Conservation (phyloP, 2,888 invertebrate genomes). For the Lycaena phlaeas region DNA sequence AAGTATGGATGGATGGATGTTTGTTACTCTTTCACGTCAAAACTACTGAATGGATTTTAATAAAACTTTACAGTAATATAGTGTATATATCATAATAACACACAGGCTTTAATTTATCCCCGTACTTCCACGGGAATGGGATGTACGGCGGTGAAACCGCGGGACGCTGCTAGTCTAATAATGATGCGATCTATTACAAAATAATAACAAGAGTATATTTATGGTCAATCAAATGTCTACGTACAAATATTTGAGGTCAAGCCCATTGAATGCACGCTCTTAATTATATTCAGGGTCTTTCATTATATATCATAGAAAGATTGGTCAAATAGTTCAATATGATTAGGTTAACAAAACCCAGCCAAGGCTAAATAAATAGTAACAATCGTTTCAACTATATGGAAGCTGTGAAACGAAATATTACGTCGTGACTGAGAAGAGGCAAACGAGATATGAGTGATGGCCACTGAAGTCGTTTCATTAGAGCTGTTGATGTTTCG, state of each 20-base stretch:
- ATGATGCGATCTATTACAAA: too few species aligned
- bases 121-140: too few species aligned
- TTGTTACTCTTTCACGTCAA: too few species aligned
- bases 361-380: slow-evolving; percentile 29
- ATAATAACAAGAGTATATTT: too few species aligned
- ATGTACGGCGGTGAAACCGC: too few species aligned
- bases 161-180: too few species aligned
- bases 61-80: too few species aligned
- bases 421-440: slow-evolving; percentile 2
- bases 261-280: too few species aligned
- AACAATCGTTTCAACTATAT: slow-evolving; percentile 28
- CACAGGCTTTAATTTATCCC: too few species aligned
- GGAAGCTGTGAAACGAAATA: slow-evolving; percentile 8
- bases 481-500: slow-evolving; percentile 1
- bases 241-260: background rate
- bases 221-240: background rate
- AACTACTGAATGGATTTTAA: too few species aligned
- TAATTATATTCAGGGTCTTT: slow-evolving; percentile 2
- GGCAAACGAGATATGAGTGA: slow-evolving; percentile 2
- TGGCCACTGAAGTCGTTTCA: background rate
- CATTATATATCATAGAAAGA: slow-evolving; percentile 10
- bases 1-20: too few species aligned
- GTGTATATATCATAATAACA: too few species aligned
- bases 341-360: slow-evolving; percentile 10
- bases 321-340: background rate